A percentile compares a stretch with the other conserved stretches of the same genome.
Evolutionary conservation across 2,888 invertebrate species (phyloP).

Genomic region (Anticlea derivata): DNA sequence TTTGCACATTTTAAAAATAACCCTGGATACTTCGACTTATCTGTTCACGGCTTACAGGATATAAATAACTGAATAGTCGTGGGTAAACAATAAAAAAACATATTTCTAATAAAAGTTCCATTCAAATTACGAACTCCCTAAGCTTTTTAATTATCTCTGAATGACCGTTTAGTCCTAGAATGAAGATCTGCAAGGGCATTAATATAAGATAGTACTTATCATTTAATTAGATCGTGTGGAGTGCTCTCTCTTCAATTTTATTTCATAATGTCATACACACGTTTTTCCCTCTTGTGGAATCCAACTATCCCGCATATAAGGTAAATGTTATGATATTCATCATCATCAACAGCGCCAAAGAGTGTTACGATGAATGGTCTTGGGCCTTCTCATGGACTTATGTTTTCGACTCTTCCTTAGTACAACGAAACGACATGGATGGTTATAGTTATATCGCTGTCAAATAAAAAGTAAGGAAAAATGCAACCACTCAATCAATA

Average conservation of each 20-base stretch:
- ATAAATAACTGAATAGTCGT: background rate
- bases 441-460: too few species aligned
- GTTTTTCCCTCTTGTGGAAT: conserved; percentile 64
- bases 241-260: conserved; percentile 81
- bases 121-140: conserved; percentile 9
- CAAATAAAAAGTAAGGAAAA: background rate
- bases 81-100: background rate
- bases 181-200: conserved; percentile 68
- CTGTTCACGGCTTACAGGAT: too few species aligned
- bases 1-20: too few species aligned
- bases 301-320: conserved; percentile 12
- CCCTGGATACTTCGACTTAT: too few species aligned
- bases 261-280: conserved; percentile 83
- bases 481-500: too few species aligned
- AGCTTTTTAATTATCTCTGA: conserved; percentile 33
- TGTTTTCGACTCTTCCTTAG: too few species aligned
- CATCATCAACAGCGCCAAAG: too few species aligned
- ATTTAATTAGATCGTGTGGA: conserved; percentile 81
- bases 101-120: background rate
- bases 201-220: conserved; percentile 80
- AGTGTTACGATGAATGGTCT: too few species aligned
- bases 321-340: conserved; percentile 5
- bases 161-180: conserved; percentile 35
- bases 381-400: too few species aligned
- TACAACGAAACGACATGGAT: too few species aligned